Base-by-base conservation (phyloP, 2,797 vertebrate genomes). In the Xiphophorus birchmanni region DNA sequence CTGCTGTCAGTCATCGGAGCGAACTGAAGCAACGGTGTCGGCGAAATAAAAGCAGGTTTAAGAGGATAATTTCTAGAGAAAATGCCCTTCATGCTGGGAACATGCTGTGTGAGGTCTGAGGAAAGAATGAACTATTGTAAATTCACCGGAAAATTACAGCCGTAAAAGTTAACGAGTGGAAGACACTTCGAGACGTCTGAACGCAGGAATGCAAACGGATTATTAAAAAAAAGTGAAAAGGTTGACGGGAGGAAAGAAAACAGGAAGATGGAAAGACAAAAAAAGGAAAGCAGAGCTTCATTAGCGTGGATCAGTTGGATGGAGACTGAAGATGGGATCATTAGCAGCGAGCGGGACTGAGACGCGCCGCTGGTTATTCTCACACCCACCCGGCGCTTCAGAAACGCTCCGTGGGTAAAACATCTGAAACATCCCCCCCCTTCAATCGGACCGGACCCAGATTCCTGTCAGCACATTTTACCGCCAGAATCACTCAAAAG, bases 281-380 rank as follows among this genome's bases (percentile, higher is more conserved):
- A 67, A 67, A 11, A 76, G 80, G 77, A 88, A 37, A n/a, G 45
- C 83, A 75, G 87, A 82, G 74, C 40, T 89, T 94, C 91, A 87
- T 93, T 90, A 94, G 88, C 72, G 74, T 80, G 87, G 89, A 82
- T 81, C 86, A 63, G 86, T 81, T 26, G 54, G 84, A 78, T 86
- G 80, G 87, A 91, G 86, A 91, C 81, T 82, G 83, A 82, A 15
- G 91, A 88, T 87, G 84, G 87, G 91, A 90, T 92, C 89, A 76
- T 93, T 86, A 91, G 81, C 47, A 56, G 80, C 79, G 17, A 84
- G 80, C 84, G 85, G 89, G 82, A 90, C 84, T 87, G 87, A 90
- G 86, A 85, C 91, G 76, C 76, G 29, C 80, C 77, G 82, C 83
- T 85, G 92, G 93, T 93, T 90, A 86, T 90, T 82, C 89, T 91